These are phyloP conservation scores for Hyaena hyaena DNA, from an alignment of 2,113 vertebrate genomes.

Conservation along the genomic window DNA sequence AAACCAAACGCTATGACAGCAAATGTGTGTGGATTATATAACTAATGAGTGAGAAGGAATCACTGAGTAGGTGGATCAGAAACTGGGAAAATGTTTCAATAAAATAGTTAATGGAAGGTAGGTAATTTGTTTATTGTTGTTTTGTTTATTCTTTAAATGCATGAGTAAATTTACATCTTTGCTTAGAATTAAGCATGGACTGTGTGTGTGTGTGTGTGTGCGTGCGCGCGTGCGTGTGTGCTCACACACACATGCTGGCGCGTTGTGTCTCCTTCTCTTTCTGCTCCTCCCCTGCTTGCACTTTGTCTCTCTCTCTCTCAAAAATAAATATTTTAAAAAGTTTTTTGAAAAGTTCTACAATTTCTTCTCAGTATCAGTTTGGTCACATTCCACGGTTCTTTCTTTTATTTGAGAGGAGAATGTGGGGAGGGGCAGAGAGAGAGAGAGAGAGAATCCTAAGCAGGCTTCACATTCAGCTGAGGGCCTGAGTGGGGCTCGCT, in stretches of 20 bases:
- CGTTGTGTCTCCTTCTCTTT: too few relatives aligned
- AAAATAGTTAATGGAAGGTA: not conserved
- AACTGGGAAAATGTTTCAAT: not conserved
- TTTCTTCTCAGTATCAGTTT: not conserved
- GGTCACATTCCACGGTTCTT: not conserved
- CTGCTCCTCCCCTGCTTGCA: too few relatives aligned
- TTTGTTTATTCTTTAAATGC: not conserved
- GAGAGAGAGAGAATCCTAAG: too few relatives aligned
- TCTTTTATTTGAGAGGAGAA: too few relatives aligned
- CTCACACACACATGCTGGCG: too few relatives aligned
- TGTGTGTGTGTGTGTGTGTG: too few relatives aligned
- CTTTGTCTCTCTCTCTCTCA: too few relatives aligned
- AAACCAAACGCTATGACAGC: not conserved
- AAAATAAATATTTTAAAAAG: not conserved
- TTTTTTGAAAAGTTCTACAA: not conserved
- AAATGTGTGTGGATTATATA: not conserved
- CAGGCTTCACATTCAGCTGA: too few relatives aligned
- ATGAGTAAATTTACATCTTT: not conserved
- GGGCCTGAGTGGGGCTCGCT: too few relatives aligned
- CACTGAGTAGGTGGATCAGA: not conserved
- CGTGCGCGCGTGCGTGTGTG: too few relatives aligned
- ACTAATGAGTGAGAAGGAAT: not conserved
- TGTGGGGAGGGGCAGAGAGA: too few relatives aligned
- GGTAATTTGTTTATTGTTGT: not conserved
- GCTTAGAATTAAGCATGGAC: not conserved